phyloP scores from a whole-genome alignment of 2,113 vertebrate species.

The Aegotheles bennettii region DNA sequence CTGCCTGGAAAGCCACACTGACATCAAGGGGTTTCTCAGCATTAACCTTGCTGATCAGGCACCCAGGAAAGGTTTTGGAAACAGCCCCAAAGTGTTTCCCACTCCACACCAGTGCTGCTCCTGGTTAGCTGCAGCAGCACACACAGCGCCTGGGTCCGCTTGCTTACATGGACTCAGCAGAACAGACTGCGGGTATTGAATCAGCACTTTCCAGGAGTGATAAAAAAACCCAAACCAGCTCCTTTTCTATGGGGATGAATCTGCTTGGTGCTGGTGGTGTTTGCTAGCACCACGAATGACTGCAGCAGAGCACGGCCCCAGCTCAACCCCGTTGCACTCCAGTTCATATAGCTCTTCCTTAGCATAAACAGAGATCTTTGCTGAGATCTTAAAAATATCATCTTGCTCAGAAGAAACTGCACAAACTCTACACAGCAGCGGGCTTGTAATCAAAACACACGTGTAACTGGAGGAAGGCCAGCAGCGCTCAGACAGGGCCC shows the following conservation, averaged over 20 bases:
- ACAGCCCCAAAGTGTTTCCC: neutral
- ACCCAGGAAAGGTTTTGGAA: neutral
- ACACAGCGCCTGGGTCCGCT: neutral
- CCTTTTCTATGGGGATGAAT: neutral
- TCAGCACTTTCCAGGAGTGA: neutral
- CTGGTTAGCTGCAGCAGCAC: neutral
- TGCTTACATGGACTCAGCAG: neutral
- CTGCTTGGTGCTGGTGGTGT: neutral
- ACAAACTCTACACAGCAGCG: neutral
- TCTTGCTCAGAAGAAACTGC: neutral
- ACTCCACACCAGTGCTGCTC: accelerated
- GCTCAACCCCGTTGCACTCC: neutral
- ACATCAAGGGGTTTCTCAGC: neutral
- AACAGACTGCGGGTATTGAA: neutral
- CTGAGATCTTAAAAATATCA: neutral
- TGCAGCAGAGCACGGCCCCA: neutral
- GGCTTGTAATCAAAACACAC: neutral
- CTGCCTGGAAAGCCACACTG: neutral
- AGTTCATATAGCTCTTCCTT: neutral
- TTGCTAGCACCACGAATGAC: neutral
- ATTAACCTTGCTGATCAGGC: neutral
- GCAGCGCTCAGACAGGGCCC: accelerated
- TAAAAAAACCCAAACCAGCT: neutral
- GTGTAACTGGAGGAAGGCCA: neutral
- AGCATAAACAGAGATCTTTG: constrained; percentile 20